A percentile compares a stretch with the other conserved stretches of the same genome.
phyloP scores from a whole-genome alignment of 2,113 vertebrate genomes.

The Oreocharis arfaki region DNA sequence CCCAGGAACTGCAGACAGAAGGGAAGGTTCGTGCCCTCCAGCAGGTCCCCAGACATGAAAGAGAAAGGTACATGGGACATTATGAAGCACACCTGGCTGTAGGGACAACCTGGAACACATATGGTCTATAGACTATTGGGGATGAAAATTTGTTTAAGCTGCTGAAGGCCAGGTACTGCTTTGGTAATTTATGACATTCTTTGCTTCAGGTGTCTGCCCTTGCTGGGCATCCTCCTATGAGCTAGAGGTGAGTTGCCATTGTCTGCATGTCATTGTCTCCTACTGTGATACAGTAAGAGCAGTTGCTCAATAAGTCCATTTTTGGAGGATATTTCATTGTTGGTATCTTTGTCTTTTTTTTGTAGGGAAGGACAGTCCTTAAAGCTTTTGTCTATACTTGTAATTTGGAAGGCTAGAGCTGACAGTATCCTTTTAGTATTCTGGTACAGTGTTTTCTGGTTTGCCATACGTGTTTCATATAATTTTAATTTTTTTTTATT shows the following conservation, averaged over 20 bases:
- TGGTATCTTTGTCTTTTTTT: neutral
- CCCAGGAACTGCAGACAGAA: neutral
- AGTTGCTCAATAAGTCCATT: neutral
- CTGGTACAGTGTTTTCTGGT: neutral
- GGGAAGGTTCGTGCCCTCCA: neutral
- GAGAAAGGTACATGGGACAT: accelerated
- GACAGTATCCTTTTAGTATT: neutral
- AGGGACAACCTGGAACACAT: neutral
- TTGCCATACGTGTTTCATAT: neutral
- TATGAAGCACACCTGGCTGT: neutral
- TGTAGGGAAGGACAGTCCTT: neutral
- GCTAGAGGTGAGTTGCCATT: neutral
- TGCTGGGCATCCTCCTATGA: neutral
- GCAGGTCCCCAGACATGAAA: neutral
- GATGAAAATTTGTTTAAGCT: neutral
- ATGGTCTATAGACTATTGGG: neutral
- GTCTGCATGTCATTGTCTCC: neutral
- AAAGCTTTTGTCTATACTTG: neutral
- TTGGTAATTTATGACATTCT: neutral
- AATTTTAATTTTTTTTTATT: neutral
- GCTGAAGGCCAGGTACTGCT: neutral
- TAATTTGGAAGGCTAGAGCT: neutral
- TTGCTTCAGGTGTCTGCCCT: neutral
- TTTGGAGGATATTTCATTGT: neutral
- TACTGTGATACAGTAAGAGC: neutral